Evolutionary conservation across 2,888 invertebrate species (phyloP), one percentile per base, ranked within the genome.

Genomic region (Subacronicta megacephala): DNA sequence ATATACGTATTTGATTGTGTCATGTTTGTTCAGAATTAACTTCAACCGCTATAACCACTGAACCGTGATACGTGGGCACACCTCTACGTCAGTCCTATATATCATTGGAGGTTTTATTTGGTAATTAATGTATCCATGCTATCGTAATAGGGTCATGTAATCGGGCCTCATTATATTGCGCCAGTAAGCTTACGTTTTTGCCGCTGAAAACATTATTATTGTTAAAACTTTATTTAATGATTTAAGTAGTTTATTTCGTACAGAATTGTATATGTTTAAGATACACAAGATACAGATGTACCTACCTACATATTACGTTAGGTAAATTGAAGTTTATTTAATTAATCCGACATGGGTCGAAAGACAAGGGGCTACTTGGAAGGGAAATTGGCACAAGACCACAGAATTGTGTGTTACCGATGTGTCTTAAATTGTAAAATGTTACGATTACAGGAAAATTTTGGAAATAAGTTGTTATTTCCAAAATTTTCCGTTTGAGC

Each of bases 101-200:
- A 54, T 59, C 38, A 60, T 38, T 41, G 23, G 20, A 20, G 61
- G 46, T 35, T 66, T 66, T 66, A 54, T 59, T 72, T 50, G 46
- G 59, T 53, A 67, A 67, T 66, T 66, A 66, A 72, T 67, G 53
- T 59, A 59, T 33, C 9, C 45, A 20, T 35, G 56, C 26, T 45
- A 42, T 35, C 31, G 38, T 58, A 49, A 66, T 59, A 44, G 37
- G 12, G 23, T 20, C 31, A 43, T 70, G 58, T 56, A 45, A 56
- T 71, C 42, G 37, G 13, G 31, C 33, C 5, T 33, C 15, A 3
- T 55, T 71, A 55, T 52, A 70, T 70, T 56, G 26, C 40, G 23
- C 3, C 17, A n/a, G 38, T 26, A 45, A 57, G 44, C 23, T 42
- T 37, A 10, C 7, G 10, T 43, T 45, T 45, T 36, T 26, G 29